Conservation (phyloP, 2,113 vertebrate genomes). For the Eidolon helvum region DNA sequence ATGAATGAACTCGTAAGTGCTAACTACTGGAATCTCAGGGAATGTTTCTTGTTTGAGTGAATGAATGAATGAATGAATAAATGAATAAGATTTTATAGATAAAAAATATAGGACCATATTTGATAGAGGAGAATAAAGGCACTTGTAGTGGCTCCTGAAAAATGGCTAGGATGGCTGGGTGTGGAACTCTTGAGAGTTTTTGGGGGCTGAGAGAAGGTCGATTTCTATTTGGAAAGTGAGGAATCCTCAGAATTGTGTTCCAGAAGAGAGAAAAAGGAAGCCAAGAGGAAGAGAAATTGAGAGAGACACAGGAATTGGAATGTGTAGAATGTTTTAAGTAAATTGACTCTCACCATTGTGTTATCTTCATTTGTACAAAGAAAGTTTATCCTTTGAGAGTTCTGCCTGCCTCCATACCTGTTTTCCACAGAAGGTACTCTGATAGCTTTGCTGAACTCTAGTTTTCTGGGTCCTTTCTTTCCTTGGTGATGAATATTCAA, state of each 20-base stretch:
- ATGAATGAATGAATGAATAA: neutral
- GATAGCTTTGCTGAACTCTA: neutral
- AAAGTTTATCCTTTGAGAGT: neutral
- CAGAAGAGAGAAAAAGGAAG: neutral
- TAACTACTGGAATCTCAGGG: neutral
- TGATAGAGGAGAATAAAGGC: neutral
- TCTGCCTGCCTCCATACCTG: neutral
- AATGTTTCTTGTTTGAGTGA: neutral
- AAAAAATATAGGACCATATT: neutral
- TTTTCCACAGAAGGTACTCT: neutral
- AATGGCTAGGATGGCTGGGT: neutral
- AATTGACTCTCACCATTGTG: neutral
- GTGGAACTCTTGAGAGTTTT: neutral
- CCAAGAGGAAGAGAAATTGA: neutral
- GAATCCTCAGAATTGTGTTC: neutral
- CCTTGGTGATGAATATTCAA: neutral
- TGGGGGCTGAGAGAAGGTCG: neutral
- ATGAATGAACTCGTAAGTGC: neutral
- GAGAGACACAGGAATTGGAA: neutral
- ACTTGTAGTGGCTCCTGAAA: neutral
- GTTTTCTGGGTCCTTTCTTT: neutral
- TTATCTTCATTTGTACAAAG: neutral
- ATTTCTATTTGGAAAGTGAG: neutral
- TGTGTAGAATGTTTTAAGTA: neutral
- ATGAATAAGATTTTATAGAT: neutral